These are phyloP conservation scores for Alcis repandata DNA, from an alignment of 2,888 invertebrate genomes.

Conservation along the genomic window DNA sequence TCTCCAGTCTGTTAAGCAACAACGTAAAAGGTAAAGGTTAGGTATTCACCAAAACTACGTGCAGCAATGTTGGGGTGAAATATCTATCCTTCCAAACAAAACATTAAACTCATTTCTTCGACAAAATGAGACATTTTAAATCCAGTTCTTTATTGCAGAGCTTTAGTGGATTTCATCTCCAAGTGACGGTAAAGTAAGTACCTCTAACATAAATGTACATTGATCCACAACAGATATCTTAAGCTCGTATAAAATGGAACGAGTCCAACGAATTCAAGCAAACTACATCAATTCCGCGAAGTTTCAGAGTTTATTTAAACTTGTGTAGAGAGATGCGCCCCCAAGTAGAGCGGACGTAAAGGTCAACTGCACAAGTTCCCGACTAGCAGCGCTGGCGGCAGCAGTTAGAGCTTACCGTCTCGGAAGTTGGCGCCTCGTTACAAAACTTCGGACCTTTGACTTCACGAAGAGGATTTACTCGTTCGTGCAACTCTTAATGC, in stretches of 20 bases:
- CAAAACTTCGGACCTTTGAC: constrained; percentile 12
- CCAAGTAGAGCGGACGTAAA: background rate
- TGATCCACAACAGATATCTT: background rate
- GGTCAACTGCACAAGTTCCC: constrained; percentile 35
- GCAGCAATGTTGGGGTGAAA: no score
- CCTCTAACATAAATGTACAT: no score
- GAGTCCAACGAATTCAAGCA: background rate
- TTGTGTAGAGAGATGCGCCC: background rate
- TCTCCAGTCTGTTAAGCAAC: no score
- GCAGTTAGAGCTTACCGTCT: constrained; percentile 27
- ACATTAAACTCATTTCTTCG: no score
- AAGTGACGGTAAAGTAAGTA: no score
- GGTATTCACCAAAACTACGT: no score
- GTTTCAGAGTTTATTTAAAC: constrained; percentile 8
- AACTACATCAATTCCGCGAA: background rate
- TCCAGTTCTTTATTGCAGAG: no score
- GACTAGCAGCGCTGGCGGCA: constrained; percentile 18
- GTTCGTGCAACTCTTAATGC: background rate
- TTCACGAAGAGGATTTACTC: constrained; percentile 24
- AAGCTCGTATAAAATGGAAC: background rate
- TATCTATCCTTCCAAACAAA: no score
- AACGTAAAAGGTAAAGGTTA: no score
- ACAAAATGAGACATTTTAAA: no score
- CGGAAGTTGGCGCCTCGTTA: constrained; percentile 19
- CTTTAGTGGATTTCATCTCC: no score